These are phyloP conservation scores for Ophion costatus DNA, from an alignment of 2,888 invertebrate species.

Conservation along the genomic window DNA sequence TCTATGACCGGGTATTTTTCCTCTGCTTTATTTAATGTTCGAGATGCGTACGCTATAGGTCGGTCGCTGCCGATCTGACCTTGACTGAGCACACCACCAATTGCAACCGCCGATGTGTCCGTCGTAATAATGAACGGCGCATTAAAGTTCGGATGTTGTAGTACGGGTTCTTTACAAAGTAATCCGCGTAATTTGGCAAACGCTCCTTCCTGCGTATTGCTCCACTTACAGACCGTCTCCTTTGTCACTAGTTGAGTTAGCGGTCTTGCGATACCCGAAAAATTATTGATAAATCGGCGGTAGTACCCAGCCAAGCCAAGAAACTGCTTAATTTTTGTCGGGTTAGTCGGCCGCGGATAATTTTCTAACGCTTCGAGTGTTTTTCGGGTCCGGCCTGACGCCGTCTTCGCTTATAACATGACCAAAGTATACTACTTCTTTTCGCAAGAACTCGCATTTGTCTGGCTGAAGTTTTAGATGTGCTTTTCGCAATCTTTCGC, in stretches of 20 bases:
- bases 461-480: conserved; percentile 17
- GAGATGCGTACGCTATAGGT: conserved; percentile 55
- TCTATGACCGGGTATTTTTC: not conserved
- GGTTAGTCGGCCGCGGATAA: conserved; percentile 22
- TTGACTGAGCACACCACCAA: conserved; percentile 72
- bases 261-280: conserved; percentile 59
- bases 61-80: conserved; percentile 60
- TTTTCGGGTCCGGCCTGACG: conserved; percentile 18
- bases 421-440: conserved; percentile 33
- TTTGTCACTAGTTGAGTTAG: conserved; percentile 54
- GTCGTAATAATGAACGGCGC: conserved; percentile 68
- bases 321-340: conserved; percentile 14
- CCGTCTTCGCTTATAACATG: conserved; percentile 29
- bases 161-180: conserved; percentile 61
- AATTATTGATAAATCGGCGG: conserved; percentile 74
- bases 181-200: conserved; percentile 57
- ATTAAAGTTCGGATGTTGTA: conserved; percentile 70
- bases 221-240: conserved; percentile 36
- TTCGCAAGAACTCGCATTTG: conserved; percentile 34
- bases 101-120: conserved; percentile 68
- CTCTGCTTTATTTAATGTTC: not conserved
- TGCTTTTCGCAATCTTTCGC: not conserved
- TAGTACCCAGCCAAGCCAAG: conserved; percentile 73
- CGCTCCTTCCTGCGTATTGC: conserved; percentile 38
- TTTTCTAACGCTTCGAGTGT: conserved; percentile 23